Evolutionary conservation across 2,888 invertebrate genomes (phyloP), one percentile per base, ranked within the genome.

Genomic region (Acronicta aceris): DNA sequence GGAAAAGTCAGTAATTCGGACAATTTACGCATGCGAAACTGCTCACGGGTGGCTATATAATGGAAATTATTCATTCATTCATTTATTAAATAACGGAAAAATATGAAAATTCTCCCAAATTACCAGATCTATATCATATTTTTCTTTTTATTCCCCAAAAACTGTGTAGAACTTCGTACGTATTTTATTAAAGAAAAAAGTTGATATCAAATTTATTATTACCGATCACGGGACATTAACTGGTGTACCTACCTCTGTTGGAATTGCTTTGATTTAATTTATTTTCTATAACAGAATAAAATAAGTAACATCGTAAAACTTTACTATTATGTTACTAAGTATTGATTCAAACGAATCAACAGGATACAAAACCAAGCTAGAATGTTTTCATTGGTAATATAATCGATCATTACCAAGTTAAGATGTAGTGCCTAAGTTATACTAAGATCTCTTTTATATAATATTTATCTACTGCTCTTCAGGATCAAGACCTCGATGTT

Each of bases 271-370:
- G 27, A 8, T 46, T 9, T 21, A 2, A 38, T 45, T 36, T 55
- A 27, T 47, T 16, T 55, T 27, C 4, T 45, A 25, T 38, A 41
- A 36, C 15, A 56, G 41, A 4, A 43, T 62, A 30, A 56, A 27
- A 42, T 40, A 36, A 58, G 33, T 46, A 59, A 12, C 27, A 33
- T 61, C 74, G 38, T 71, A 69, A 74, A 59, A 21, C 46, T 69
- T 65, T 69, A 74, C 45, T 60, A 46, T 7, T 51, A 10, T 30
- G 7, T 30, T 9, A 9, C 8, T 30, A 30, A 30, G 30, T 64
- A 64, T 64, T 46, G 64, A 69, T 49, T 52, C 42, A 17, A 17
- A 17, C 33, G 48, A 47, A 62, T 49, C 73, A 67, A 56, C 66
- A 66, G 40, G 41, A 69, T 53, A 27, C 13, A 51, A 33, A 33